Base-by-base conservation (phyloP, 2,888 invertebrate genomes). In the Tachina lurida region DNA sequence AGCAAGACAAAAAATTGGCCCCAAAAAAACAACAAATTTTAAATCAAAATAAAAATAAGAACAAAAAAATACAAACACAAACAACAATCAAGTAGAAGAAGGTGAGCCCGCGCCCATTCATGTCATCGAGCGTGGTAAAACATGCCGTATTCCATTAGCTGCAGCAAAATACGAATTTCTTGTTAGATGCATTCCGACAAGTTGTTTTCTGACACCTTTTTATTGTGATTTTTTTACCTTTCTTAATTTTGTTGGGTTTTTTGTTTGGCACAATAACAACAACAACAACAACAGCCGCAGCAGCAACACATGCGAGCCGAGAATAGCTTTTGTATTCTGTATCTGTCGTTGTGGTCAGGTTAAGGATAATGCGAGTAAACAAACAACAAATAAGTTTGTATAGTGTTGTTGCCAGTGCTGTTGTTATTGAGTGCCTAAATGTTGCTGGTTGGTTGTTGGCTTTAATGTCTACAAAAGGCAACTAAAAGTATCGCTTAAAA, bases 111-210 rank as follows among this genome's bases (percentile, higher is more conserved):
- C 91, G 91, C 91, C 92, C 92, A 91, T 91, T 91, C 91, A 91
- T 91, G 91, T 91, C 91, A 91, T 90, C 92, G 90, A 90, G 90
- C 91, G 91, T 91, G 91, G 91, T 91, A 91, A 91, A 91, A 91
- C 91, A 91, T 91, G 92, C 91, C 90, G 89, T 90, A 91, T 91
- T 92, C 91, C 91, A 91, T 91, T 91, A 91, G 91, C 90, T 85
- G 87, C 87, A 87, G 90, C 91, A 92, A 92, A 93, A 93, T 92
- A 90, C 92, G 91, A 93, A 92, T 93, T 92, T 92, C 93, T 93
- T 92, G 93, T 93, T 93, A 92, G 92, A 92, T 93, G 93, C 92
- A 92, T 93, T 92, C 91, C 92, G 92, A 92, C 92, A 92, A 93
- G 92, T 92, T 92, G 92, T 92, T 92, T 92, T 91, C 93, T 93